Conservation (phyloP, 2,888 invertebrate genomes). For the Vannuccia rotundouncinata region DNA sequence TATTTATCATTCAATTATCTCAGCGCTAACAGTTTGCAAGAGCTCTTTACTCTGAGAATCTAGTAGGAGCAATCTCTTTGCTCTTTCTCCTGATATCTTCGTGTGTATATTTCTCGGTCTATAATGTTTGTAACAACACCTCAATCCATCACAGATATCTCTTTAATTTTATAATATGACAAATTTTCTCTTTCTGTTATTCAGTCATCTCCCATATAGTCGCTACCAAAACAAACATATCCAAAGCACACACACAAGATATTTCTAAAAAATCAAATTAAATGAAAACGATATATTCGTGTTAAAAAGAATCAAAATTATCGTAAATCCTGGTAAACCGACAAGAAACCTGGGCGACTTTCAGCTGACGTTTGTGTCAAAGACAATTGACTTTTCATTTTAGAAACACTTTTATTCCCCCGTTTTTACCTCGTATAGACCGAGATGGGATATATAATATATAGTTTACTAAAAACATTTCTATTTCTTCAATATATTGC, state of each 20-base stretch:
- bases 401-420: too few relatives aligned
- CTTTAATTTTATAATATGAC: background rate
- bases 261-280: background rate
- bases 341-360: background rate
- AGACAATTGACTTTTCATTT: background rate
- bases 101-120: background rate
- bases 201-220: too few relatives aligned
- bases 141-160: background rate
- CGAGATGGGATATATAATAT: too few relatives aligned
- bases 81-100: background rate
- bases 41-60: background rate
- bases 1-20: conserved; percentile 26
- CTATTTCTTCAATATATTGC: too few relatives aligned
- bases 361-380: background rate
- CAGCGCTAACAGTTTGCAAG: background rate
- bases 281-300: background rate
- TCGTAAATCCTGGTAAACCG: background rate
- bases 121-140: background rate
- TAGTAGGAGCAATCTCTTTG: background rate
- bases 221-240: background rate
- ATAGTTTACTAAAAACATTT: too few relatives aligned
- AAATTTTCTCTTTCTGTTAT: background rate
- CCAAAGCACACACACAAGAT: background rate
- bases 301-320: background rate
- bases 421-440: too few relatives aligned